Percentiles rank a stretch among this genome's conserved stretches.
Conservation (phyloP, 1,140 invertebrate species). For the Lucilia cuprina region DNA sequence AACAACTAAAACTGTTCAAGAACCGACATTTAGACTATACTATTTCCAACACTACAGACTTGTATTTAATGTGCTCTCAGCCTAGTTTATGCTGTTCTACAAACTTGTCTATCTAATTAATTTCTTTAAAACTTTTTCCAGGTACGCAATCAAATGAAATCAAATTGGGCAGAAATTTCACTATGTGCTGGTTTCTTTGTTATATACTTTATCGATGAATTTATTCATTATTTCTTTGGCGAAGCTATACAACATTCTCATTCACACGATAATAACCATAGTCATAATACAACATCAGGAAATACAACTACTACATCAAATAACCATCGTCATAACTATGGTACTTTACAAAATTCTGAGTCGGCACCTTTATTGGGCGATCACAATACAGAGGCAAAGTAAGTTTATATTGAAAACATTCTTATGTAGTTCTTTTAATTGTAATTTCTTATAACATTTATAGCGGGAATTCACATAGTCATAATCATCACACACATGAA, state of each 20-base stretch:
- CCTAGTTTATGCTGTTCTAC: no score
- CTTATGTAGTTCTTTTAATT: not conserved
- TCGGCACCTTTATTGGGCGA: slow-evolving; percentile 1
- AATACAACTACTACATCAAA: not conserved
- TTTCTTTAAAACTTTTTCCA: slow-evolving; percentile 32
- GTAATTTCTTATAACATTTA: not conserved
- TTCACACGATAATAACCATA: not conserved
- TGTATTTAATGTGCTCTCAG: no score
- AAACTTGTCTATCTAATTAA: not conserved
- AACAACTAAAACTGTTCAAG: no score
- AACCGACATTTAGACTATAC: no score
- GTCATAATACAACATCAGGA: not conserved
- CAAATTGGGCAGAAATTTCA: slow-evolving; percentile 72
- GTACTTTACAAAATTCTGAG: slow-evolving; percentile 19
- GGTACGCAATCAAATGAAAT: slow-evolving; percentile 63
- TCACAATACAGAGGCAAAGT: not conserved
- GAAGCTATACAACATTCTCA: slow-evolving; percentile 58
- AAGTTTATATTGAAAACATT: not conserved
- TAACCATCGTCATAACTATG: slow-evolving; percentile 25
- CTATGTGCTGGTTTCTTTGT: slow-evolving; percentile 81
- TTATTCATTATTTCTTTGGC: slow-evolving; percentile 71
- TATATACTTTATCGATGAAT: slow-evolving; percentile 80
- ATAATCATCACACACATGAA: not conserved
- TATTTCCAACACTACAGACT: no score
- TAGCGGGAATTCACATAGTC: not conserved